Percentiles rank a stretch among this genome's conserved stretches.
phyloP scores from a whole-genome alignment of 2,797 vertebrate species.

The Amblyopsis hoosieri region DNA sequence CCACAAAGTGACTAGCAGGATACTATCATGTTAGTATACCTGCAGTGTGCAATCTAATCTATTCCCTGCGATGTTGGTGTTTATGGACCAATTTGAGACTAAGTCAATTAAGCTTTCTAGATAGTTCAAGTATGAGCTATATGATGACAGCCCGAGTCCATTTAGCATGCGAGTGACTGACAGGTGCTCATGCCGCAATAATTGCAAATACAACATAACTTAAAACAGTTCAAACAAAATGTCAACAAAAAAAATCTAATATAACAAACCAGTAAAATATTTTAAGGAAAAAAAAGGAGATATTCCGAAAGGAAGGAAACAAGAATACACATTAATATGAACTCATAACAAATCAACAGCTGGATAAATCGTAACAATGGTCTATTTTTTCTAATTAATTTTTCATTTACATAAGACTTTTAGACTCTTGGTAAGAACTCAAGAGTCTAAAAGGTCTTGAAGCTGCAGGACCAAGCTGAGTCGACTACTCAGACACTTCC shows the following conservation, averaged over 20 bases:
- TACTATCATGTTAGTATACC: too few relatives aligned
- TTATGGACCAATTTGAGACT: too few relatives aligned
- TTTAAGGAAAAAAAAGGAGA: neutral
- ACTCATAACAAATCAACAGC: conserved; percentile 2
- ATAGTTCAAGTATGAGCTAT: too few relatives aligned
- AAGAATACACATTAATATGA: conserved; percentile 12
- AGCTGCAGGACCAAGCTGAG: conserved; percentile 27
- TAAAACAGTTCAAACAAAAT: conserved; percentile 16
- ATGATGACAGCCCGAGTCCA: neutral
- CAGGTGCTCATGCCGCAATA: too few relatives aligned
- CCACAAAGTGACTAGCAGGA: too few relatives aligned
- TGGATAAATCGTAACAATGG: conserved; percentile 4
- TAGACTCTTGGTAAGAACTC: conserved; percentile 19
- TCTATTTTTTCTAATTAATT: neutral
- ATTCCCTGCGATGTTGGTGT: too few relatives aligned
- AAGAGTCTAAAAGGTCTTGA: conserved; percentile 15
- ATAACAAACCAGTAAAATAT: conserved; percentile 1
- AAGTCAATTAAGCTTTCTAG: too few relatives aligned
- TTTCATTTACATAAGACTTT: conserved; percentile 7
- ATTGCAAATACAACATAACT: neutral
- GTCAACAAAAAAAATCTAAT: conserved; percentile 7
- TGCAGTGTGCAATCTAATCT: too few relatives aligned
- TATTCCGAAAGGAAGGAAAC: conserved; percentile 1
- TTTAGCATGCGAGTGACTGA: neutral
- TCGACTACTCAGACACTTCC: conserved; percentile 39